Evolutionary conservation across 1,140 invertebrate genomes (phyloP).

Genomic region (Caenorhabditis inopinata): DNA sequence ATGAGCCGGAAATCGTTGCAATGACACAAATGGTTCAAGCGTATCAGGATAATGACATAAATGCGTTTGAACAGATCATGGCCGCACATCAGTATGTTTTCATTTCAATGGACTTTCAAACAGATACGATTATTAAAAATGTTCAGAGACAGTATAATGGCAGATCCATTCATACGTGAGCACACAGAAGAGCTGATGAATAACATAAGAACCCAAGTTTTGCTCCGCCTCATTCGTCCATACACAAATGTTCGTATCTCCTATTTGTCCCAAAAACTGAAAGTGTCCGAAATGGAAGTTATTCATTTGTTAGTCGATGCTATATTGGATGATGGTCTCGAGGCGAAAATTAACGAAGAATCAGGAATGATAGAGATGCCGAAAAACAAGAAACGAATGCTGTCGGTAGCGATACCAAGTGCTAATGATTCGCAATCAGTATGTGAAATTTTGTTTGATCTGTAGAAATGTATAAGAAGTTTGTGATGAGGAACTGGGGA

Average conservation of each 20-base stretch:
- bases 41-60: constrained; percentile 98
- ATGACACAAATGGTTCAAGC: constrained; percentile 98
- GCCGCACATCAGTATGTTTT: constrained; percentile 76
- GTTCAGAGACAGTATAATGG: constrained; percentile 87
- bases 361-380: constrained; percentile 24
- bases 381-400: constrained; percentile 16
- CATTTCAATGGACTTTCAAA: too few species aligned
- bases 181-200: constrained; percentile 96
- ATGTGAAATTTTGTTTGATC: too few species aligned
- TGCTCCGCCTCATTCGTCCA: constrained; percentile 95
- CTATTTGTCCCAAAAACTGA: constrained; percentile 94
- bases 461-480: too few species aligned
- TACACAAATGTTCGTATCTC: constrained; percentile 97
- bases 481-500: too few species aligned
- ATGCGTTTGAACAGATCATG: constrained; percentile 94
- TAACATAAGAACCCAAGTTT: constrained; percentile 94
- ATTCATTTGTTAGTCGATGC: constrained; percentile 96
- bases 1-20: constrained; percentile 96
- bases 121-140: too few species aligned
- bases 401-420: neutral
- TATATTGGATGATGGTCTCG: constrained; percentile 77
- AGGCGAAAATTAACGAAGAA: constrained; percentile 13
- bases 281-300: constrained; percentile 92
- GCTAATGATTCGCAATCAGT: too few species aligned
- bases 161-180: constrained; percentile 97